Percentiles rank a stretch among this genome's conserved stretches.
These are phyloP conservation scores for Emydocephalus ijimae DNA, from an alignment of 2,113 vertebrate species.

Conservation along the genomic window DNA sequence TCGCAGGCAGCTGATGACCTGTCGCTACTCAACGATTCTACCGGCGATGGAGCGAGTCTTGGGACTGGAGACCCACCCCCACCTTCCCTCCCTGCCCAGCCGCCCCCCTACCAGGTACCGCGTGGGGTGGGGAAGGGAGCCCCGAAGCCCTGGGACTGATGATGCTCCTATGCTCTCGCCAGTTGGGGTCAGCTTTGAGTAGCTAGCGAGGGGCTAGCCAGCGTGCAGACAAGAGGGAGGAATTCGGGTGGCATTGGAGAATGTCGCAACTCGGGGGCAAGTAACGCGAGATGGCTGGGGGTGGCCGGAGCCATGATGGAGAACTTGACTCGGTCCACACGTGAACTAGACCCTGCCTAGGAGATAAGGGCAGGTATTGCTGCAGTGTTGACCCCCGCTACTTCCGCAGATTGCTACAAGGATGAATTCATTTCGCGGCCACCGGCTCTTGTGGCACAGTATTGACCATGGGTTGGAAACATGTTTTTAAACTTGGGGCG, in stretches of 20 bases:
- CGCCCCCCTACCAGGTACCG: constrained; percentile 71
- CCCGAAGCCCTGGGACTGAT: not conserved
- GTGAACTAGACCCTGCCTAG: not conserved
- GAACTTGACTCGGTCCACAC: not conserved
- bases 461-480: not conserved
- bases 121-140: constrained; percentile 41
- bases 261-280: not conserved
- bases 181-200: not conserved
- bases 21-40: constrained; percentile 79
- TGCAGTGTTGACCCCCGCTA: not conserved
- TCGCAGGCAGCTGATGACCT: constrained; percentile 78
- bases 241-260: not conserved
- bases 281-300: not conserved
- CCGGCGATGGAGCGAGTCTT: constrained; percentile 72
- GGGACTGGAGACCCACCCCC: constrained; percentile 72
- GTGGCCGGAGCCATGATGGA: not conserved
- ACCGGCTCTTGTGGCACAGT: not conserved
- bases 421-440: not conserved
- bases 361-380: not conserved
- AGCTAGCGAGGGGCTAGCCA: not conserved
- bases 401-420: not conserved
- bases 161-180: not conserved
- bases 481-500: not conserved
- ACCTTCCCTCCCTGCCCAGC: constrained; percentile 49
- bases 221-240: not conserved